These are phyloP conservation scores for Campylorhamphus procurvoides DNA, from an alignment of 2,113 vertebrate genomes.

Conservation along the genomic window DNA sequence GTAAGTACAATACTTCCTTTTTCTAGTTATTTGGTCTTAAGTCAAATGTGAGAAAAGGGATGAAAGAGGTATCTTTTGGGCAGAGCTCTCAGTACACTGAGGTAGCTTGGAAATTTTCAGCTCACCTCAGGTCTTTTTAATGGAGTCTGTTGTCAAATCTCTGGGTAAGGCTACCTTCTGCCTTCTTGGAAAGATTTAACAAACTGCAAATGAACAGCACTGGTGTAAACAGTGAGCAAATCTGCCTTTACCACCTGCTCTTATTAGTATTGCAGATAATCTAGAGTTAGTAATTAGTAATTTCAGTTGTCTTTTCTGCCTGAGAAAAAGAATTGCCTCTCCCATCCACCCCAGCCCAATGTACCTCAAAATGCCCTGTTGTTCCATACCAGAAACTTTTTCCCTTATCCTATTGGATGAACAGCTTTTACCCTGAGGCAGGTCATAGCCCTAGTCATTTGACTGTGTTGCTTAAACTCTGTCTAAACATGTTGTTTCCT, in stretches of 20 bases:
- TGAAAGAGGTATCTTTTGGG: neutral
- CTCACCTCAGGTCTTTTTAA: neutral
- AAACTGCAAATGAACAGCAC: neutral
- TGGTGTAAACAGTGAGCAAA: neutral
- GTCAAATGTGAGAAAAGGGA: neutral
- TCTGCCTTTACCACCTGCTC: neutral
- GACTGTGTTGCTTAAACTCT: neutral
- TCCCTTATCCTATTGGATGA: neutral
- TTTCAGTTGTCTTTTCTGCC: neutral
- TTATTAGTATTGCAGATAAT: neutral
- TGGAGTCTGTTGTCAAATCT: neutral
- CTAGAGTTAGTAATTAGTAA: neutral
- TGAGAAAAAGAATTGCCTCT: neutral
- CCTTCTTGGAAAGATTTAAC: neutral
- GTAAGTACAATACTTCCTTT: constrained; percentile 51
- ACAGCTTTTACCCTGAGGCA: neutral
- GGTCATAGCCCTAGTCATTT: neutral
- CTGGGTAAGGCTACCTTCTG: neutral
- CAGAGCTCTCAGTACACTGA: neutral
- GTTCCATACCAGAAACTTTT: neutral
- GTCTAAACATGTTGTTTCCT: neutral
- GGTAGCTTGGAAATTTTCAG: neutral
- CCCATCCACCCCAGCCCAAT: neutral
- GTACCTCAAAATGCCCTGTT: neutral
- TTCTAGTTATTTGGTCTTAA: neutral